Percentiles rank a stretch among this genome's conserved stretches.
phyloP scores from a whole-genome alignment of 2,888 invertebrate genomes.

The Noctuana brunneofusca region DNA sequence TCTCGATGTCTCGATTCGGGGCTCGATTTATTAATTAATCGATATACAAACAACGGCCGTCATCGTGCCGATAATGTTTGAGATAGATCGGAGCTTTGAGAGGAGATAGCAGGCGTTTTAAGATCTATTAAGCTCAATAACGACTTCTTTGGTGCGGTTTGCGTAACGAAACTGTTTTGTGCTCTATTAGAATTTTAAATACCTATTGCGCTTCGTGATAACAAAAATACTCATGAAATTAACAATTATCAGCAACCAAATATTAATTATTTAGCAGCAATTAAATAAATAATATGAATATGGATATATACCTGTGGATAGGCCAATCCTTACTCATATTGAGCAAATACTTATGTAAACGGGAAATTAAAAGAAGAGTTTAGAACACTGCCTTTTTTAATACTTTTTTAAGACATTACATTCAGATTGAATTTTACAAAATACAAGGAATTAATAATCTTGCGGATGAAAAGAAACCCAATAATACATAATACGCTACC shows the following conservation, averaged over 20 bases:
- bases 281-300: too few species aligned
- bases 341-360: too few species aligned
- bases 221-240: too few species aligned
- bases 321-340: neutral
- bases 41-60: slow-evolving; percentile 81
- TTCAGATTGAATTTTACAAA: neutral
- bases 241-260: too few species aligned
- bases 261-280: too few species aligned
- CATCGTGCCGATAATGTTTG: slow-evolving; percentile 69
- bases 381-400: neutral
- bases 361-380: neutral
- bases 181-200: slow-evolving; percentile 10
- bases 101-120: slow-evolving; percentile 36
- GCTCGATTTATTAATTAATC: slow-evolving; percentile 82
- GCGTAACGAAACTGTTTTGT: slow-evolving; percentile 29
- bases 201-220: too few species aligned
- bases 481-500: slow-evolving; percentile 20
- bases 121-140: slow-evolving; percentile 41
- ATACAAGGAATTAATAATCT: slow-evolving; percentile 2
- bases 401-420: neutral
- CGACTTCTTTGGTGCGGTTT: slow-evolving; percentile 27
- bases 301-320: neutral
- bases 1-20: slow-evolving; percentile 72
- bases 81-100: slow-evolving; percentile 58
- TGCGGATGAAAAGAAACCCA: neutral